These are phyloP conservation scores for Ciona savignyi DNA, from an alignment of 23 tunicate genomes.

Conservation along the genomic window DNA sequence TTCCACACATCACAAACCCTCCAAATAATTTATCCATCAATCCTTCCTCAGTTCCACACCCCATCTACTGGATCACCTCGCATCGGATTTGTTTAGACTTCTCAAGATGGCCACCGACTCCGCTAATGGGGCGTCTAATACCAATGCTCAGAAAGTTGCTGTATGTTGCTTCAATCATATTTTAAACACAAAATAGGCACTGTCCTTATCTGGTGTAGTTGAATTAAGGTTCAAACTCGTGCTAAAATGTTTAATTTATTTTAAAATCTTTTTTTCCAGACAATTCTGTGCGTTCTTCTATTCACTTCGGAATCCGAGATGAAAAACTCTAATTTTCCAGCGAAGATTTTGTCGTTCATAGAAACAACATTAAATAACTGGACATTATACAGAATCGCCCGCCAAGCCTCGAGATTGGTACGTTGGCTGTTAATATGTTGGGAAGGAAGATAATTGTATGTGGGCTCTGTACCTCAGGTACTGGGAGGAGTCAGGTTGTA, in stretches of 20 bases:
- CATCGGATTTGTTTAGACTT: neutral
- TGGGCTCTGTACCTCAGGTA: no score
- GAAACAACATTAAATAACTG: conserved; percentile 37
- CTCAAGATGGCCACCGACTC: neutral
- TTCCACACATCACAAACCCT: no score
- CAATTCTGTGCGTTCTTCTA: conserved; percentile 24
- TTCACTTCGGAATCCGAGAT: conserved; percentile 22
- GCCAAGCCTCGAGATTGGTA: conserved; percentile 91
- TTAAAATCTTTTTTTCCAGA: conserved; percentile 14
- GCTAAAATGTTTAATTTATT: neutral
- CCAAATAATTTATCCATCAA: no score
- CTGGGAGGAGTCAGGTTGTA: no score
- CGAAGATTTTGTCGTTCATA: neutral
- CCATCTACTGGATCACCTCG: neutral
- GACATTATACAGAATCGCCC: conserved; percentile 85
- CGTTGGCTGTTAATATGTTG: neutral
- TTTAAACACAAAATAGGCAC: neutral
- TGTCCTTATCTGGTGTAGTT: no score
- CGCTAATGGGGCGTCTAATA: neutral
- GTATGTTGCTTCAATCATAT: neutral
- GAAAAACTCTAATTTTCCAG: neutral
- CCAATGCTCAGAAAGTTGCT: conserved; percentile 25
- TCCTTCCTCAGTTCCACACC: no score
- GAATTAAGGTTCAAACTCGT: neutral
- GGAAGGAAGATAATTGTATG: no score